These are phyloP conservation scores for Riptortus pedestris DNA, from an alignment of 1,140 invertebrate species.

Conservation along the genomic window DNA sequence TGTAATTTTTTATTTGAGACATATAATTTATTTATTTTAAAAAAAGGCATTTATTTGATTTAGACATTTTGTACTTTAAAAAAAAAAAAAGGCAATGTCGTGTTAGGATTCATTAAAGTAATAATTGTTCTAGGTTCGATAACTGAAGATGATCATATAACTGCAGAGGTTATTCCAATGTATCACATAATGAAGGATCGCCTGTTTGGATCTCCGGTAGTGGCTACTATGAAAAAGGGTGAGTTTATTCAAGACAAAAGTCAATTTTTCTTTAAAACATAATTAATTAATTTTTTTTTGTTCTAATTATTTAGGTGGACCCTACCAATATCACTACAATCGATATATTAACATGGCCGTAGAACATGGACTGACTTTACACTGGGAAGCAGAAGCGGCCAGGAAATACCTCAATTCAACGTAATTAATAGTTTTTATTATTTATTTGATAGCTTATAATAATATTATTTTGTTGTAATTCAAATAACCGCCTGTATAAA, in stretches of 20 bases:
- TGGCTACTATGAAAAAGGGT: conserved; percentile 16
- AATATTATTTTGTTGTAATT: no score
- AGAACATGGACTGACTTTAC: conserved; percentile 23
- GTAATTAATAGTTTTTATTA: no score
- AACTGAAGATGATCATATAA: conserved; percentile 19
- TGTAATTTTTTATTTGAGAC: no score
- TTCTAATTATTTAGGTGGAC: conserved; percentile 16
- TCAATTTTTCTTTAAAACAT: no score
- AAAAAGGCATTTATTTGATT: no score
- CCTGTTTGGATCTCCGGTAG: conserved; percentile 19
- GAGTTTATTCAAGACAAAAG: not conserved
- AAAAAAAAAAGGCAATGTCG: no score
- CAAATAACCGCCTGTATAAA: no score
- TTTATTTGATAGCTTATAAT: no score
- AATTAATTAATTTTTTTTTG: no score
- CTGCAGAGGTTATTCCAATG: conserved; percentile 4
- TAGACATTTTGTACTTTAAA: no score
- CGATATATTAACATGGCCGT: conserved; percentile 22
- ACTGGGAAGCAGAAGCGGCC: conserved; percentile 29
- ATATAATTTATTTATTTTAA: no score
- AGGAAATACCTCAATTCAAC: conserved; percentile 22
- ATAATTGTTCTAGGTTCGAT: conserved; percentile 7
- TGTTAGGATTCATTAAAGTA: no score
- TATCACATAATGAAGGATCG: conserved; percentile 24
- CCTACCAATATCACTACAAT: conserved; percentile 26